phyloP scores from a whole-genome alignment of 2,113 vertebrate genomes.

The Vombatus ursinus region DNA sequence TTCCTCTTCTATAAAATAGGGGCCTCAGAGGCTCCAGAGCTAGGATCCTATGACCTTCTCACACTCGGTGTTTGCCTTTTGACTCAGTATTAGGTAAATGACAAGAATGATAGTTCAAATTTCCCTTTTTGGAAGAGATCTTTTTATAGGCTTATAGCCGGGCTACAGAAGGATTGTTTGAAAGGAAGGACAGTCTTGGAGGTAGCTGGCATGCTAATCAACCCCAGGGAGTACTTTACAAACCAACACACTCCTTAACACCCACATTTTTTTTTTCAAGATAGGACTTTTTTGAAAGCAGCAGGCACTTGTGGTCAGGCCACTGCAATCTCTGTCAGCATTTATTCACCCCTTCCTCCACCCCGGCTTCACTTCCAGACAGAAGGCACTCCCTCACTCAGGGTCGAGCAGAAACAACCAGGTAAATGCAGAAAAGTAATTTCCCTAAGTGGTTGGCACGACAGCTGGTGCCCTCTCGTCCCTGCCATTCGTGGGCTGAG shows the following conservation, averaged over 20 bases:
- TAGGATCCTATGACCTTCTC: background rate
- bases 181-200: slow-evolving; percentile 55
- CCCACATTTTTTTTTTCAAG: slow-evolving; percentile 7
- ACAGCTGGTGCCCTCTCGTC: slow-evolving; percentile 47
- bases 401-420: slow-evolving; percentile 66
- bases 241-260: slow-evolving; percentile 65
- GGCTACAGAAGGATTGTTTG: slow-evolving; percentile 54
- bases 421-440: slow-evolving; percentile 71
- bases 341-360: slow-evolving; percentile 65
- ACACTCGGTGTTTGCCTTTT: slow-evolving; percentile 46
- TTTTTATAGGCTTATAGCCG: slow-evolving; percentile 29
- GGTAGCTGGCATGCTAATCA: slow-evolving; percentile 59
- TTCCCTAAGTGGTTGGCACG: slow-evolving; percentile 65
- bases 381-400: slow-evolving; percentile 61
- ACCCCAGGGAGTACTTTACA: slow-evolving; percentile 63
- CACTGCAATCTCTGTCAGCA: slow-evolving; percentile 60
- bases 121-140: slow-evolving; percentile 51
- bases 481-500: slow-evolving; percentile 58
- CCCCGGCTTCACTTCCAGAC: slow-evolving; percentile 69
- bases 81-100: slow-evolving; percentile 55
- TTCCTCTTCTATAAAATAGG: background rate
- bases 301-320: slow-evolving; percentile 63
- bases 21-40: background rate
- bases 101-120: slow-evolving; percentile 52
- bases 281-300: slow-evolving; percentile 57